Conservation (phyloP, 2,797 vertebrate genomes). For the Epinephelus coioides region DNA sequence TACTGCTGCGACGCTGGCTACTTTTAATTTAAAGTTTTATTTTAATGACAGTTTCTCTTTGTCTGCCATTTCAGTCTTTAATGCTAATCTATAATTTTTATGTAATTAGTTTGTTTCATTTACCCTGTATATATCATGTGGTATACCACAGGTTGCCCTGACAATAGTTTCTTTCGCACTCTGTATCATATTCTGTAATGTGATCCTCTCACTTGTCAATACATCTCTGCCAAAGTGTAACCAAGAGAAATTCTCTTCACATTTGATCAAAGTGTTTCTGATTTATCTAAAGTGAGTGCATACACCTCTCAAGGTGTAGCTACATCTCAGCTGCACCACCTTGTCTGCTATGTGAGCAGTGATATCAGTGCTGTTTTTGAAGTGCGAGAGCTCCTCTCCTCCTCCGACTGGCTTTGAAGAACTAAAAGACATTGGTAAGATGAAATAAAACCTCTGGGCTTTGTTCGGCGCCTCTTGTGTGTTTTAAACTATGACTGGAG, state of each 20-base stretch:
- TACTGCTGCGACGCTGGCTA: not conserved
- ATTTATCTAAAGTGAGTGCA: not conserved
- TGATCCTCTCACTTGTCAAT: not conserved
- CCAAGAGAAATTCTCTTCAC: not conserved
- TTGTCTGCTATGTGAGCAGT: not conserved
- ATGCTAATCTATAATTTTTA: not conserved
- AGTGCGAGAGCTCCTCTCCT: not conserved
- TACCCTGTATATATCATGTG: not conserved
- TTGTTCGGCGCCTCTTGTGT: not conserved
- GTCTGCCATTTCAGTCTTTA: no score
- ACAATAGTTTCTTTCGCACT: not conserved
- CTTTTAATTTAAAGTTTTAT: not conserved
- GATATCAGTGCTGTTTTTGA: slow-evolving; percentile 5
- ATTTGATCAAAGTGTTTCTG: slow-evolving; percentile 11
- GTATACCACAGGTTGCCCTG: not conserved
- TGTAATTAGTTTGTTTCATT: not conserved
- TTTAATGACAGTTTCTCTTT: not conserved
- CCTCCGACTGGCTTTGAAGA: slow-evolving; percentile 20
- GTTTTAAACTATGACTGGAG: not conserved
- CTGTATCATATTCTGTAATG: not conserved
- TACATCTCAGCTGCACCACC: slow-evolving; percentile 1
- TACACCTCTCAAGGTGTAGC: slow-evolving; percentile 2
- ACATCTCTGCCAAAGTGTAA: not conserved
- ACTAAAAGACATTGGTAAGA: not conserved
- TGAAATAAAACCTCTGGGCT: slow-evolving; percentile 5